A percentile compares a stretch with the other conserved stretches of the same genome.
phyloP scores from a whole-genome alignment of 2,888 invertebrate genomes.

The Malachius bipustulatus region DNA sequence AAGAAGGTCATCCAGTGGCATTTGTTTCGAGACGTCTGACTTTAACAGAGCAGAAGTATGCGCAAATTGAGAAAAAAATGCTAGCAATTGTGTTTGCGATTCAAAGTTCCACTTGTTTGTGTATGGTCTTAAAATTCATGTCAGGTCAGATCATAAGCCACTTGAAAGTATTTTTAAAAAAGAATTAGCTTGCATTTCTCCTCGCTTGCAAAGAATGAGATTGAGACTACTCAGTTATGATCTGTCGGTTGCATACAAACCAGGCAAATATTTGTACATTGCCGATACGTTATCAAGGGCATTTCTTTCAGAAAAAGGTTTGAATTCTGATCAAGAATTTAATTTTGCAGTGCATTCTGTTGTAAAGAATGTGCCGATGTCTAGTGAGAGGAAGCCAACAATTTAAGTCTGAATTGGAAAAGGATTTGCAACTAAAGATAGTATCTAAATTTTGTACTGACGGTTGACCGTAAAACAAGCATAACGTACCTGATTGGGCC shows the following conservation, averaged over 20 bases:
- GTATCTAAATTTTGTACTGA: not conserved
- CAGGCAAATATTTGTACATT: slow-evolving; percentile 5
- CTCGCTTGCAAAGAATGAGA: slow-evolving; percentile 3
- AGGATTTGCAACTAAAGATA: not conserved
- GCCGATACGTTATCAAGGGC: slow-evolving; percentile 6
- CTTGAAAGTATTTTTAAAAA: not conserved
- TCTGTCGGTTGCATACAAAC: slow-evolving; percentile 4
- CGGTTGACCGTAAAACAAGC: not conserved
- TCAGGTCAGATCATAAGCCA: not conserved
- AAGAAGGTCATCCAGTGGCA: slow-evolving; percentile 21
- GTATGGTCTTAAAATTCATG: not conserved
- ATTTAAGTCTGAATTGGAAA: not conserved
- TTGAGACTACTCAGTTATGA: slow-evolving; percentile 3
- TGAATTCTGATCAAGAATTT: slow-evolving; percentile 1
- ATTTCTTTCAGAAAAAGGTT: not conserved
- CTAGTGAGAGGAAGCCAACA: not conserved
- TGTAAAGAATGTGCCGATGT: not conserved
- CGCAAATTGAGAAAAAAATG: not conserved
- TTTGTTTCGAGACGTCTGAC: slow-evolving; percentile 17
- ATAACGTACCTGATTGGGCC: not conserved
- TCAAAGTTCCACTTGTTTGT: not conserved
- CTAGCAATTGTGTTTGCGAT: not conserved
- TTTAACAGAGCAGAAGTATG: too few relatives aligned
- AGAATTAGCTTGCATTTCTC: slow-evolving; percentile 2
- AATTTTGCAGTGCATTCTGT: not conserved